Evolutionary conservation across 2,888 invertebrate genomes (phyloP).

Genomic region (Torymus tubicola): DNA sequence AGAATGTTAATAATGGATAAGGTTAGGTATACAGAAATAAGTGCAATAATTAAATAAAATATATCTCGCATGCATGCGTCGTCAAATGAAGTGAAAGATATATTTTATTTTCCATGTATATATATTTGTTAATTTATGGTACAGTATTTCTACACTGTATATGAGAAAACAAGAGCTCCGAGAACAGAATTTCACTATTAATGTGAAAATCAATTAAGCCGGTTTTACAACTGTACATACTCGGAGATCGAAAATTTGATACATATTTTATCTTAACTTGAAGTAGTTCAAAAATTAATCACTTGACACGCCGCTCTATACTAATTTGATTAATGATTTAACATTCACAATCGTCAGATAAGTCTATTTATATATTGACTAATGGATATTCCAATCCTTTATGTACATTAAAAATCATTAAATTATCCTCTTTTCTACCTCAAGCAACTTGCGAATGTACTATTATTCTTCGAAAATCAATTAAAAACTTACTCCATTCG

Average conservation of each 20-base stretch:
- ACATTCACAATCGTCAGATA: no score
- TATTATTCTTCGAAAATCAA: constrained; percentile 25
- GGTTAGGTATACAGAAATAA: no score
- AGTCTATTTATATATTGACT: background rate
- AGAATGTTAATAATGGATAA: no score
- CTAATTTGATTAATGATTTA: background rate
- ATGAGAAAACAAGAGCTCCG: background rate
- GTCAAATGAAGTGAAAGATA: no score
- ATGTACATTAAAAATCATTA: background rate
- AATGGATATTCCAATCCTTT: background rate
- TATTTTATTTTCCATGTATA: no score
- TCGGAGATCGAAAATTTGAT: background rate
- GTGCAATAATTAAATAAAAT: no score
- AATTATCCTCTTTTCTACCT: background rate
- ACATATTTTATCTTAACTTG: background rate
- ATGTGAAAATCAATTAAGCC: background rate
- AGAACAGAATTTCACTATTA: background rate
- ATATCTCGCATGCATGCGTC: no score
- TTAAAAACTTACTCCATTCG: constrained; percentile 15
- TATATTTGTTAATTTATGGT: no score
- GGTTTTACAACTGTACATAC: background rate
- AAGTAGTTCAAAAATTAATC: background rate
- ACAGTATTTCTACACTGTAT: no score
- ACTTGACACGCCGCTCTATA: background rate
- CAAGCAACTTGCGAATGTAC: no score